Conservation (phyloP, 2,113 vertebrate species). For the Myotis brandtii region DNA sequence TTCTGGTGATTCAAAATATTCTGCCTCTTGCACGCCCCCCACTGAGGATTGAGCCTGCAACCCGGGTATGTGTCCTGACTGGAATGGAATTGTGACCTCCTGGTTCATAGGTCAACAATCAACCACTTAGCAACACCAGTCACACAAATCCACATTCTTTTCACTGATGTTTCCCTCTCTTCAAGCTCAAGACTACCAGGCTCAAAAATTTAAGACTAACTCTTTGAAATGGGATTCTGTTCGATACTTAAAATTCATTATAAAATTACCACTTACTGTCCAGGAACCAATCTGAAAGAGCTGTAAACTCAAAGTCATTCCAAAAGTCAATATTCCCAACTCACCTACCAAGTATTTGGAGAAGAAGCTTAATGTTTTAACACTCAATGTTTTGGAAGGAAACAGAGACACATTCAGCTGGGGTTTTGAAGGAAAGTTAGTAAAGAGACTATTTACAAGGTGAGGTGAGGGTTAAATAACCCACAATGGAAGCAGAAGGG, state of each 20-base stretch:
- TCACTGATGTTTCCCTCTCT: background rate
- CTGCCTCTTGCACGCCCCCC: too few relatives aligned
- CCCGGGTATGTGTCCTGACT: too few relatives aligned
- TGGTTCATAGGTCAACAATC: too few relatives aligned
- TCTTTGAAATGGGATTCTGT: background rate
- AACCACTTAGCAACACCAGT: too few relatives aligned
- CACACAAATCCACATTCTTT: background rate
- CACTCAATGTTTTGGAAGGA: background rate
- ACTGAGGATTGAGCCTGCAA: too few relatives aligned
- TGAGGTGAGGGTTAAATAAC: background rate
- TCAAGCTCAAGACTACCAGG: background rate
- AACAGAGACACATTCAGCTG: background rate
- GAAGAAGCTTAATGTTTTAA: background rate
- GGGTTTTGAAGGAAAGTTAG: background rate
- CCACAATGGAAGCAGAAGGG: background rate
- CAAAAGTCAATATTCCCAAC: background rate
- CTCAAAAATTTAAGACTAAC: background rate
- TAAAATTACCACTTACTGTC: background rate
- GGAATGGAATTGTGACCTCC: too few relatives aligned
- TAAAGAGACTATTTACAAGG: background rate
- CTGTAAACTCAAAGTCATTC: background rate
- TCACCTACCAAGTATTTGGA: background rate
- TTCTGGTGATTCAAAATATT: background rate
- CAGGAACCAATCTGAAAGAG: constrained; percentile 1
- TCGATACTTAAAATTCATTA: background rate